phyloP scores from a whole-genome alignment of 2,797 vertebrate genomes.

The Limnodromus scolopaceus region DNA sequence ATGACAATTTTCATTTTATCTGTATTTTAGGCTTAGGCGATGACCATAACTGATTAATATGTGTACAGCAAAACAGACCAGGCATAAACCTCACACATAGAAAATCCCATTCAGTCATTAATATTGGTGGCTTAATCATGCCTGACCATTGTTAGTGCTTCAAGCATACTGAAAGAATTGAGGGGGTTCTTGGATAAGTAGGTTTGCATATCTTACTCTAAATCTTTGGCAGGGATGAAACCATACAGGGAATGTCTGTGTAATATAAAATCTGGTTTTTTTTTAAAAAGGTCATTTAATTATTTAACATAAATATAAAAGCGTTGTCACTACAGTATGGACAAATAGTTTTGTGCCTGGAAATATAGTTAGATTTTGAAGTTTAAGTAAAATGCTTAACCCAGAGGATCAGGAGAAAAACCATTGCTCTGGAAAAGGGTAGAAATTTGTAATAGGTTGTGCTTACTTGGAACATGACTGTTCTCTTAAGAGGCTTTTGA shows the following conservation, averaged over 20 bases:
- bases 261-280: not conserved
- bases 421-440: not conserved
- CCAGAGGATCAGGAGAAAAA: not conserved
- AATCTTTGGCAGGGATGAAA: not conserved
- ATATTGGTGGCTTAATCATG: not conserved
- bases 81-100: not conserved
- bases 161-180: not conserved
- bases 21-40: not conserved
- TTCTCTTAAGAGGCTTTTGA: not conserved
- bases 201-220: not conserved
- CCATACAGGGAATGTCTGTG: not conserved
- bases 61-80: not conserved
- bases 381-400: constrained; percentile 21
- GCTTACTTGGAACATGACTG: not conserved
- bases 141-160: not conserved
- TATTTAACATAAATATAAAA: constrained; percentile 7
- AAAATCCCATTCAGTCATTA: not conserved
- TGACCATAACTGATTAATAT: not conserved
- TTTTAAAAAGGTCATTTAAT: not conserved
- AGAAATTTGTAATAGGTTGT: not conserved
- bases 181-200: not conserved
- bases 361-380: constrained; percentile 3
- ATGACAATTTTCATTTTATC: not conserved
- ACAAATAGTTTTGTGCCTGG: not conserved
- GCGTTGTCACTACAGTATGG: not conserved